A percentile compares a stretch with the other conserved stretches of the same genome.
Conservation (phyloP, 1,140 invertebrate genomes). For the Euschistus heros region DNA sequence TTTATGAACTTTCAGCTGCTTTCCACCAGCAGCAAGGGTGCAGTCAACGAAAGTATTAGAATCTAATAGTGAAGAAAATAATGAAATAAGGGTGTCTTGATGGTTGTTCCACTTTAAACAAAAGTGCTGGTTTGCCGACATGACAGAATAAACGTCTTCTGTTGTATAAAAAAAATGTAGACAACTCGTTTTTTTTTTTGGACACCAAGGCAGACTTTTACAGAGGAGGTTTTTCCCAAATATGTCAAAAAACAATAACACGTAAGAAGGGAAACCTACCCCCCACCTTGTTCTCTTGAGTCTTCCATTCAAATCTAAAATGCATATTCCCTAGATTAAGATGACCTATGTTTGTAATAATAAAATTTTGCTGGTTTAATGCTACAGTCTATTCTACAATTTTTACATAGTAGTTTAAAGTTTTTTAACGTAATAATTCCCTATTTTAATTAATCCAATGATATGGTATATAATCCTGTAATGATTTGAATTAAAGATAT, state of each 20-base stretch:
- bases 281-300: neutral
- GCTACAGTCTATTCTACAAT: no score
- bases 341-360: no score
- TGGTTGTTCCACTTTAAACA: constrained; percentile 46
- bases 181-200: neutral
- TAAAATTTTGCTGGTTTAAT: no score
- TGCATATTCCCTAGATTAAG: no score
- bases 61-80: constrained; percentile 40
- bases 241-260: constrained; percentile 21
- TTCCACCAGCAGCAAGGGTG: constrained; percentile 42
- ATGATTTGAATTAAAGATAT: no score
- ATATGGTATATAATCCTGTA: no score
- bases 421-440: no score
- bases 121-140: constrained; percentile 39
- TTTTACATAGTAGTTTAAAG: no score
- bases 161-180: neutral
- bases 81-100: constrained; percentile 40
- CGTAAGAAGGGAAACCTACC: constrained; percentile 21
- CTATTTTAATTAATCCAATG: no score
- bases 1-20: constrained; percentile 41
- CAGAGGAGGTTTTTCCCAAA: neutral
- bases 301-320: no score
- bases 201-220: no score
- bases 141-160: neutral
- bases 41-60: constrained; percentile 42